Base-by-base conservation (phyloP, 2,888 invertebrate genomes). In the Troides oblongomaculatus region DNA sequence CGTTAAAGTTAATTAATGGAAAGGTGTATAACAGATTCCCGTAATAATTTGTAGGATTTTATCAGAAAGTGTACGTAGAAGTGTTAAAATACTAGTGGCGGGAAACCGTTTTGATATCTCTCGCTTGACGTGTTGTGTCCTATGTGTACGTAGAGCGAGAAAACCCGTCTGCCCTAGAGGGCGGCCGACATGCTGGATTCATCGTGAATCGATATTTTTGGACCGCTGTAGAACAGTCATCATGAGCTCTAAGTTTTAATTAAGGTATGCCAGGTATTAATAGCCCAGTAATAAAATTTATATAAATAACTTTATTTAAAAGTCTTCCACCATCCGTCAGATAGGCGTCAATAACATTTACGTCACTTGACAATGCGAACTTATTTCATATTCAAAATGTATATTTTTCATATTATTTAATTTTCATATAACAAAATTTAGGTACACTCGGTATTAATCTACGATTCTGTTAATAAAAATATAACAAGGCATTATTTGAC, bases 181-280 rank as follows among this genome's bases (percentile, higher is more conserved):
- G 89, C 89, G 89, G 87, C 88, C 90, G 91, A 90, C 91, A 92
- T 92, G 92, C 91, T 90, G 90, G 88, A 88, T 90, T 90, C 88
- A 87, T 86, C 83, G 89, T 91, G 91, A 92, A 92, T 92, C 92
- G 90, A 92, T 92, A 92, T 88, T 91, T 91, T 70, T 89, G 90
- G 90, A 90, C 84, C 92, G 84, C 84, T 90, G 84, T 86, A 82
- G 81, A 88, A 86, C 86, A 81, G 84, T 89, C 87, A 90, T 84
- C 87, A 91, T 91, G 92, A 87, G 86, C 85, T 88, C 87, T 84
- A 80, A 84, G 86, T 83, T 86, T 86, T 84, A 89, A 83, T 90
- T 88, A 90, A 91, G 91, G 92, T 92, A 91, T 71, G 89, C 78
- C 82, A 86, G 84, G 87, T 86, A 81, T 80, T 85, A 80, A 79